Evolutionary conservation across 2,888 invertebrate genomes (phyloP), one percentile per base, ranked within the genome.

Genomic region (Heliconius hortense): DNA sequence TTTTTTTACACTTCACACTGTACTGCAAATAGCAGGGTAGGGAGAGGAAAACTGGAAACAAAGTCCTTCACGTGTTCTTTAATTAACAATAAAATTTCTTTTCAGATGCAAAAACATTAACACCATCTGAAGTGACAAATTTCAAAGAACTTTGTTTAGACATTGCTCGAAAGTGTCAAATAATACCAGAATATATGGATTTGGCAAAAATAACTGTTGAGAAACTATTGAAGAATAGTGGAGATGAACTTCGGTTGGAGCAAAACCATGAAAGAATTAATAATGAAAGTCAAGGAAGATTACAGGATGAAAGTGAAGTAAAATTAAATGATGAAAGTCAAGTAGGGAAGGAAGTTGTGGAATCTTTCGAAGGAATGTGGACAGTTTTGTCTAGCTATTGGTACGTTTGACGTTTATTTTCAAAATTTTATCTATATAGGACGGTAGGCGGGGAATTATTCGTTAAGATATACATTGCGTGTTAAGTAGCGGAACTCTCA

Each of bases 161-260:
- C 5, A 84, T 93, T 15, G 91, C 92, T 0, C 87, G 83, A 78
- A 89, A 89, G 39, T 93, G 93, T 77, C 91, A 92, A 79, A 93
- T 94, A 26, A 93, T 94, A 53, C 93, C 93, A 0, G 93, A 93
- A 71, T 94, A 94, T 78, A 92, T 94, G 93, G 88, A 89, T 75
- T 79, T 93, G 2, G 94, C 93, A 0, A 93, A 92, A 79, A 73
- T 81, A 18, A 91, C 92, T 0, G 90, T 91, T 8, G 90, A 89
- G 70, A 81, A 87, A 18, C 79, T 94, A 5, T 76, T 82, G 74
- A 80, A 67, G n/a, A 24, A 15, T 66, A 7, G 18, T 81, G 81
- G 5, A 74, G 77, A 7, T 78, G 81, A 43, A 74, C 81, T 4
- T n/a, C 3, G 35, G 24, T 8, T 60, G 15, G 43, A 24, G 24